These are phyloP conservation scores for Furnarius figulus DNA, from an alignment of 2,113 vertebrate species.

Conservation along the genomic window DNA sequence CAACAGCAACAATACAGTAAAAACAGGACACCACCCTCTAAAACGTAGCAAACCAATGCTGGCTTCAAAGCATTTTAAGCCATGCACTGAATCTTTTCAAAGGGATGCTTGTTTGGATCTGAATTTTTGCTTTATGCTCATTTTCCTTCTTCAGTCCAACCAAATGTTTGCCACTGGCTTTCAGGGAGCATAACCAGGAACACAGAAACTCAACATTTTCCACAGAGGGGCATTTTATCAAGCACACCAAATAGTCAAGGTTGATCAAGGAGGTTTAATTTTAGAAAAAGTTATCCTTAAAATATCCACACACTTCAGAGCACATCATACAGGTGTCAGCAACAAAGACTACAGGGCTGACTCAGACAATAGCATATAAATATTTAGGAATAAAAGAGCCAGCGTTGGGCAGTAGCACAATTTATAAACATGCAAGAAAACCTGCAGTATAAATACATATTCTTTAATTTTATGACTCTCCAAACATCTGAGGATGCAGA, in stretches of 20 bases:
- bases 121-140: neutral
- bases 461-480: constrained; percentile 5
- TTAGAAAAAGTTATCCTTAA: neutral
- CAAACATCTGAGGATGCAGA: constrained; percentile 19
- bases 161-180: neutral
- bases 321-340: neutral
- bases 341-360: neutral
- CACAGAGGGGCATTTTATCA: neutral
- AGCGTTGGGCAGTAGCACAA: neutral
- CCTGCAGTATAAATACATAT: neutral
- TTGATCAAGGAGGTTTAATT: neutral
- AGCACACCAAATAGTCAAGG: neutral
- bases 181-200: neutral
- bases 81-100: neutral
- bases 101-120: neutral
- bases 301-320: neutral
- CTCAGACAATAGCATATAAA: neutral
- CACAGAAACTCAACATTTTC: neutral
- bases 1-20: neutral
- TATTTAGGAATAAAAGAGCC: neutral
- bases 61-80: neutral
- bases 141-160: neutral
- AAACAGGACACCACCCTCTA: neutral
- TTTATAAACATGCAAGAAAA: neutral
- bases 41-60: neutral